These are phyloP conservation scores for Tadarida brasiliensis DNA, from an alignment of 2,797 vertebrate species.

Conservation along the genomic window DNA sequence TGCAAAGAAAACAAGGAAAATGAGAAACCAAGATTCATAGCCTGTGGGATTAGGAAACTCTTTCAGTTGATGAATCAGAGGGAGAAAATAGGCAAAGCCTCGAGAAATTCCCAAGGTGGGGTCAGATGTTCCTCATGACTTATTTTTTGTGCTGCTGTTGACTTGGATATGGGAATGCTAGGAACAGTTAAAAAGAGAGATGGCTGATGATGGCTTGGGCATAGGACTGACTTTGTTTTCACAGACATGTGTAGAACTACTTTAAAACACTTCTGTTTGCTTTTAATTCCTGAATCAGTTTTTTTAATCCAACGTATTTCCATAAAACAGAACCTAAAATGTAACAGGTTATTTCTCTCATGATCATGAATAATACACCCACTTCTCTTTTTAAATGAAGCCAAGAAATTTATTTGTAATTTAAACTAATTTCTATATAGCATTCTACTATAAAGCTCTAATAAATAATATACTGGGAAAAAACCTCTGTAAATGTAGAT, in stretches of 20 bases:
- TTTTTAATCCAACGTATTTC: conserved; percentile 36
- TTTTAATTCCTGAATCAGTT: conserved; percentile 4
- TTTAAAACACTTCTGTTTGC: not conserved
- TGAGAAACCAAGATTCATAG: not conserved
- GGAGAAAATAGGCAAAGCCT: not conserved
- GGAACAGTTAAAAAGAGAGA: not conserved
- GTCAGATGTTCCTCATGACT: not conserved
- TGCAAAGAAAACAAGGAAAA: not conserved
- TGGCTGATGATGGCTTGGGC: not conserved
- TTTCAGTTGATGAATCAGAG: conserved; percentile 31
- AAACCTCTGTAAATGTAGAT: not conserved
- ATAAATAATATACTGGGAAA: not conserved
- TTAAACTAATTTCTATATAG: not conserved
- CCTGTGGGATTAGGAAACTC: not conserved
- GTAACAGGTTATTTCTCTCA: conserved; percentile 26
- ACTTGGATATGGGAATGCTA: not conserved
- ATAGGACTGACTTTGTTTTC: not conserved
- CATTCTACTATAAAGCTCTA: not conserved
- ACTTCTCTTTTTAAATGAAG: conserved; percentile 47
- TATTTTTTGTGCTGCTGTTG: not conserved
- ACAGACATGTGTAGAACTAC: not conserved
- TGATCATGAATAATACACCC: not conserved
- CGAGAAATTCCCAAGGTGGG: not conserved
- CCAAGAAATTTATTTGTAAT: not conserved
- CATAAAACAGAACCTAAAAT: conserved; percentile 28